Evolutionary conservation across 1,140 invertebrate species (phyloP), one percentile per base, ranked within the genome.

Genomic region (Paraescarpia echinospica): DNA sequence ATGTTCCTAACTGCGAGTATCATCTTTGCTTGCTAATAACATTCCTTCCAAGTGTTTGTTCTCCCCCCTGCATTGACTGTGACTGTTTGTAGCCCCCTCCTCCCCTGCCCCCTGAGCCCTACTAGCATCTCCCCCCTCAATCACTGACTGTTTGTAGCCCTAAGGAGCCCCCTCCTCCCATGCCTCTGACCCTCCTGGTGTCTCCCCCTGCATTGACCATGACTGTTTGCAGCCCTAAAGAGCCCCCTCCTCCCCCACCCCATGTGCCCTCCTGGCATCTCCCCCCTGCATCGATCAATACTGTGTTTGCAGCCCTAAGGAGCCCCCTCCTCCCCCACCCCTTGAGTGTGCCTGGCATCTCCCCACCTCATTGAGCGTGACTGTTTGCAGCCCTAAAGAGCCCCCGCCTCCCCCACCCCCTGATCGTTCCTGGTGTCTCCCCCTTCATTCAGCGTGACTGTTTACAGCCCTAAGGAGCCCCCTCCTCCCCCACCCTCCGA

Each of bases 261-360:
- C 97, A 97, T 48, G 98, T 98, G 95, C 96, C 96, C 92, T 97
- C 97, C 89, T 98, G 98, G 98, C n/a, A n/a, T n/a, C n/a, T n/a
- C n/a, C n/a, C n/a, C n/a, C n/a, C n/a, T n/a, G n/a, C n/a, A n/a
- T n/a, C n/a, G n/a, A n/a, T n/a, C n/a, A n/a, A n/a, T n/a, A n/a
- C n/a, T n/a, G n/a, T n/a, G n/a, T n/a, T n/a, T n/a, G n/a, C 12
- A 41, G 41, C 41, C 41, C 12, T 4, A 41, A 41, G 41, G 41
- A 41, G 12, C 41, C 41, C 41, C 12, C 41, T 41, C 41, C 41
- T 41, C 12, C 4, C 4, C 41, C n/a, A n/a, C n/a, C n/a, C n/a
- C 12, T 4, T 41, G 41, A 12, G 41, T 41, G 41, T 41, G 41
- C 12, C 12, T 41, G 41, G 41, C 4, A 41, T 6, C 41, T 12